Conservation (phyloP, 2,113 vertebrate genomes). For the Scomber japonicus region DNA sequence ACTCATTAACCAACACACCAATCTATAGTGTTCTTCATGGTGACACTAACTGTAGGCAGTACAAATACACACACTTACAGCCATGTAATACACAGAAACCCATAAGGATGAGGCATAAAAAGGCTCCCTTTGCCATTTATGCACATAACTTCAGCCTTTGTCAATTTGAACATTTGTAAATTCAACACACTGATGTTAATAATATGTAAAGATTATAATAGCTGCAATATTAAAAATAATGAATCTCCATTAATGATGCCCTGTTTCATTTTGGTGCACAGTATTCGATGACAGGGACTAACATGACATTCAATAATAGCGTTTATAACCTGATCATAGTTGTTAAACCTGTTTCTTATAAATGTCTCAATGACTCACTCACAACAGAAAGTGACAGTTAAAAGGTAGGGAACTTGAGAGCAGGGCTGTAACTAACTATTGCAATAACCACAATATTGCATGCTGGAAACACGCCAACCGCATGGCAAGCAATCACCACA, state of each 20-base stretch:
- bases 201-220: neutral
- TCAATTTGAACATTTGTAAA: neutral
- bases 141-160: neutral
- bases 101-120: slow-evolving; percentile 2
- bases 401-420: neutral
- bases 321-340: neutral
- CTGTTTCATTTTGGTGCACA: neutral
- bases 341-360: neutral
- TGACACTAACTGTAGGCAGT: slow-evolving; percentile 57
- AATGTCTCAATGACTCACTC: neutral
- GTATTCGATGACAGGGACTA: neutral
- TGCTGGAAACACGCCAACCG: too few species aligned
- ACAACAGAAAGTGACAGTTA: neutral
- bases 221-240: neutral
- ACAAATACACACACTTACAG: slow-evolving; percentile 8
- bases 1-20: slow-evolving; percentile 64
- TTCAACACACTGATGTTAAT: neutral
- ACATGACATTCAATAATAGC: neutral
- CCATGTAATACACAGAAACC: slow-evolving; percentile 18
- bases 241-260: neutral
- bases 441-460: too few species aligned
- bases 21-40: slow-evolving; percentile 70
- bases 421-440: too few species aligned
- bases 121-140: neutral
- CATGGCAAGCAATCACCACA: too few species aligned